These are phyloP conservation scores for Pogonocichla stellata DNA, from an alignment of 2,113 vertebrate genomes.

Conservation along the genomic window DNA sequence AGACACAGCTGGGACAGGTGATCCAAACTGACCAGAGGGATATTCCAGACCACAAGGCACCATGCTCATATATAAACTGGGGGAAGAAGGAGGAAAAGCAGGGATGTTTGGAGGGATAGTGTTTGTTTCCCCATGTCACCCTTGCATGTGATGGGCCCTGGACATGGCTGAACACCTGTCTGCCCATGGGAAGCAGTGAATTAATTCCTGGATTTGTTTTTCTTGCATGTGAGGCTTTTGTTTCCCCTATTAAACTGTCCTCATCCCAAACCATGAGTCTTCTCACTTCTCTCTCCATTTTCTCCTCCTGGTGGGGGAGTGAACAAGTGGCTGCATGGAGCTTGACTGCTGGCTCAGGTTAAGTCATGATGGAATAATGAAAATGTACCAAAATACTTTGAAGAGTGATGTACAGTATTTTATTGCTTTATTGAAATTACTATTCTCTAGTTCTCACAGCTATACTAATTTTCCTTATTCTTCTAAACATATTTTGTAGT, in stretches of 20 bases:
- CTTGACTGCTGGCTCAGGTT: neutral
- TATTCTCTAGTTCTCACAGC: neutral
- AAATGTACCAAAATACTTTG: neutral
- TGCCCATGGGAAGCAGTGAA: neutral
- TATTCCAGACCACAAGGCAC: neutral
- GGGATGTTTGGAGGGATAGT: neutral
- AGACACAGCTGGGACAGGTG: neutral
- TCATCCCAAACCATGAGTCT: neutral
- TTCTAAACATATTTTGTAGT: neutral
- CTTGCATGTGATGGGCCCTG: neutral
- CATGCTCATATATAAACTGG: neutral
- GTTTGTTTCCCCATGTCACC: neutral
- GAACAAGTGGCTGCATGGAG: neutral
- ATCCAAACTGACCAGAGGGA: neutral
- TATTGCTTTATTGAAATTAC: neutral
- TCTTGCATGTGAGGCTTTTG: neutral
- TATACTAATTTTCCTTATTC: neutral
- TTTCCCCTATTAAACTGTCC: neutral
- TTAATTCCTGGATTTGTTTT: neutral
- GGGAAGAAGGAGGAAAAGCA: neutral
- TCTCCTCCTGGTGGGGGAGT: neutral
- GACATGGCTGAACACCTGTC: neutral
- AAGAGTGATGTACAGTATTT: neutral
- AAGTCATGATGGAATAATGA: neutral
- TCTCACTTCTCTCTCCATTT: neutral